Conservation (phyloP, 2,888 invertebrate species). For the Coleophora deauratella region DNA sequence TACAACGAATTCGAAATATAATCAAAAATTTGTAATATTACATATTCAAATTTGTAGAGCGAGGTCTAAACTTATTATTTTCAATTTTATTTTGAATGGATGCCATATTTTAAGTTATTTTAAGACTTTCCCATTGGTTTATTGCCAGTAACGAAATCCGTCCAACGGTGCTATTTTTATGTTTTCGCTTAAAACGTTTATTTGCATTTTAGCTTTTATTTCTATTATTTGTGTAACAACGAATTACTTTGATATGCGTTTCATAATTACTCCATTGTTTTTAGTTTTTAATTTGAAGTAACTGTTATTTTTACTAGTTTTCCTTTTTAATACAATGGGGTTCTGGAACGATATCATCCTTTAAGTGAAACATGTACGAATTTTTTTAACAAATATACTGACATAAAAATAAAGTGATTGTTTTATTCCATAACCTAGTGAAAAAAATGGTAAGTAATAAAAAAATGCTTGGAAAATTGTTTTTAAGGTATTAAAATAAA, state of each 20-base stretch:
- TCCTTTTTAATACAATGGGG: conserved; percentile 59
- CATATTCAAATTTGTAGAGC: neutral
- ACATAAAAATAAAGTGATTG: conserved; percentile 34
- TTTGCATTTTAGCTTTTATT: conserved; percentile 8
- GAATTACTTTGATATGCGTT: conserved; percentile 57
- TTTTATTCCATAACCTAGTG: conserved; percentile 27
- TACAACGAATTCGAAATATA: too few species aligned
- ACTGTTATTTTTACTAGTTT: conserved; percentile 32
- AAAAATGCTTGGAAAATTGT: neutral
- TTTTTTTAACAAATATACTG: conserved; percentile 71
- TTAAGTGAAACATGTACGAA: conserved; percentile 46
- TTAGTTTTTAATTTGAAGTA: conserved; percentile 28
- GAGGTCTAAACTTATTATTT: conserved; percentile 11
- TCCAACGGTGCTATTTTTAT: conserved; percentile 29
- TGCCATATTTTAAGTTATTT: conserved; percentile 61
- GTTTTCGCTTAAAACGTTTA: conserved; percentile 27
- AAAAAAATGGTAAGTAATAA: neutral
- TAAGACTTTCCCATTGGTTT: conserved; percentile 25
- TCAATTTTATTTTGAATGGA: conserved; percentile 28
- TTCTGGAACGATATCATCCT: conserved; percentile 68
- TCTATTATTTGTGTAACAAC: conserved; percentile 42
- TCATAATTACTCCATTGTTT: conserved; percentile 68
- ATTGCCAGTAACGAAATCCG: conserved; percentile 37
- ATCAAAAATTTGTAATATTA: too few species aligned
- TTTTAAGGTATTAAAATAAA: neutral